phyloP scores from a whole-genome alignment of 92 coral and sea anemone species.

The Palythoa grandis region DNA sequence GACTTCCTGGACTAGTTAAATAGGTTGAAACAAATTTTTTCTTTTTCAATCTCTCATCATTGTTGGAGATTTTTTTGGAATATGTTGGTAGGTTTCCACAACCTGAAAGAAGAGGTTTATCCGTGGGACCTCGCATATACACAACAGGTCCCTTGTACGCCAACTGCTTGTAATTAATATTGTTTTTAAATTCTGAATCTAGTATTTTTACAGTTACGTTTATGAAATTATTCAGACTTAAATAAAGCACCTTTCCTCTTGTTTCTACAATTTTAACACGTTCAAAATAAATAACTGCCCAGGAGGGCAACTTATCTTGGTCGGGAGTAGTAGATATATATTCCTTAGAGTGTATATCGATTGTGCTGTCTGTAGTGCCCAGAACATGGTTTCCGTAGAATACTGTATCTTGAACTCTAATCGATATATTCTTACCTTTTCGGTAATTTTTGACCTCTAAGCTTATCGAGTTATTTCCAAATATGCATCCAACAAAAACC shows the following conservation, averaged over 20 bases:
- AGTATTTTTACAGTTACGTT: not conserved
- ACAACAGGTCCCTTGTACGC: not conserved
- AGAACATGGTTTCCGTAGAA: not conserved
- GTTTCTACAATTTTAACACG: not conserved
- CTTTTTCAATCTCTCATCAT: not conserved
- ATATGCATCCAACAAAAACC: not conserved
- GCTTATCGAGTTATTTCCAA: constrained; percentile 5
- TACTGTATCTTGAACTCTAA: not conserved
- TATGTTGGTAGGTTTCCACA: not conserved
- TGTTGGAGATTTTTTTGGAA: not conserved
- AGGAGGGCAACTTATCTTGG: not conserved
- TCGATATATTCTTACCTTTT: not conserved
- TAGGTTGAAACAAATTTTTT: not conserved
- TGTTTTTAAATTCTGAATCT: not conserved
- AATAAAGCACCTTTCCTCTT: not conserved
- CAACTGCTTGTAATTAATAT: not conserved
- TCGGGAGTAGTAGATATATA: not conserved
- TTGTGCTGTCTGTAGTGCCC: not conserved
- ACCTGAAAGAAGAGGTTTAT: not conserved
- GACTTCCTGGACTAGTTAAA: not conserved
- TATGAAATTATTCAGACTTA: not conserved
- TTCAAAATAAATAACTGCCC: not conserved
- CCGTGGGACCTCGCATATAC: not conserved
- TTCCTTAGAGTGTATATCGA: not conserved
- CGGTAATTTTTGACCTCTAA: not conserved